phyloP scores from a whole-genome alignment of 2,888 invertebrate species.

The Drosophila helvetica region DNA sequence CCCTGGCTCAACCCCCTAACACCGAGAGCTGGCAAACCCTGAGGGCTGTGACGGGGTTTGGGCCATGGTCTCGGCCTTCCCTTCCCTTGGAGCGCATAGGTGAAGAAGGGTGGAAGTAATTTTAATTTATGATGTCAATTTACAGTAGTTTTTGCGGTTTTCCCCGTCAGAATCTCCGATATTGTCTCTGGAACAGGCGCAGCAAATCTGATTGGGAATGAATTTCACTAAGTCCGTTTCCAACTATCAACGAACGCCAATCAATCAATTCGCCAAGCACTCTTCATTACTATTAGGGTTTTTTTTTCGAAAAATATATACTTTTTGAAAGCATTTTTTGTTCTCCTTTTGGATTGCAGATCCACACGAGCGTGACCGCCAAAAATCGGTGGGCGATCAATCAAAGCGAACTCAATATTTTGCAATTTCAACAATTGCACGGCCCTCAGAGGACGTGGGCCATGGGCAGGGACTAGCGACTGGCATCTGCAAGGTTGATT shows the following conservation, averaged over 20 bases:
- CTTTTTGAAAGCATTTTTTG: slow-evolving; percentile 54
- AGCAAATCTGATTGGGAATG: slow-evolving; percentile 8
- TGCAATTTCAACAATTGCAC: slow-evolving; percentile 55
- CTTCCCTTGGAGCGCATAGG: slow-evolving; percentile 64
- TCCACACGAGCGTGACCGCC: slow-evolving; percentile 72
- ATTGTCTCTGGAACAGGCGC: slow-evolving; percentile 1
- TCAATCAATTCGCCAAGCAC: slow-evolving; percentile 55
- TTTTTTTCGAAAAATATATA: slow-evolving; percentile 58
- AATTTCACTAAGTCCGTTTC: background rate
- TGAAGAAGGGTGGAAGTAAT: slow-evolving; percentile 84
- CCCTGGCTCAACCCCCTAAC: slow-evolving; percentile 51
- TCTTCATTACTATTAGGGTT: slow-evolving; percentile 15
- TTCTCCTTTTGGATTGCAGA: slow-evolving; percentile 44
- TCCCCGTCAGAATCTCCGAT: slow-evolving; percentile 35
- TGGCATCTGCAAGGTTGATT: slow-evolving; percentile 34
- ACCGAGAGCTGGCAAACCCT: slow-evolving; percentile 32
- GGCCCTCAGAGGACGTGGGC: slow-evolving; percentile 51
- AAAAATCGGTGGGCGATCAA: slow-evolving; percentile 49
- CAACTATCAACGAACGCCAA: slow-evolving; percentile 51
- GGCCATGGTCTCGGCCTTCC: slow-evolving; percentile 20
- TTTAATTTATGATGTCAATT: slow-evolving; percentile 83
- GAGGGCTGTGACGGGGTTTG: slow-evolving; percentile 68
- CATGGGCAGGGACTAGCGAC: slow-evolving; percentile 13
- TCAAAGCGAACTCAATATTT: slow-evolving; percentile 62
- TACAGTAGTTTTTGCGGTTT: slow-evolving; percentile 76